Percentiles rank a stretch among this genome's conserved stretches.
Evolutionary conservation across 2,797 vertebrate genomes (phyloP).

Genomic region (Vespertilio murinus): DNA sequence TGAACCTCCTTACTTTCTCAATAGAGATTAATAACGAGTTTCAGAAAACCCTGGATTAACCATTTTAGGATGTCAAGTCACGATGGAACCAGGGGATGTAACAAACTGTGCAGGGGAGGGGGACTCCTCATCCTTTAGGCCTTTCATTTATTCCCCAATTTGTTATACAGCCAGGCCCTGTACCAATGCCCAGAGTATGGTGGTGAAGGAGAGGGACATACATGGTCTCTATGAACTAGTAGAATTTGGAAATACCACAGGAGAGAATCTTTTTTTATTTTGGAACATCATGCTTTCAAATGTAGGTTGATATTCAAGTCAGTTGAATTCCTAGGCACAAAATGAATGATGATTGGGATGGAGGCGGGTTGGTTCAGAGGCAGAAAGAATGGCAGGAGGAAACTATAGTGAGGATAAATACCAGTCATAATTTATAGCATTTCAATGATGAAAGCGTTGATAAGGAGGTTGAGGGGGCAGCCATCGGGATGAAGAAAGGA

Average conservation of each 20-base stretch:
- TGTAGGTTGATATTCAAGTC: neutral
- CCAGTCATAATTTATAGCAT: neutral
- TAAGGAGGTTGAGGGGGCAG: neutral
- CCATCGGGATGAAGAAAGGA: neutral
- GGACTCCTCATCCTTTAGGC: neutral
- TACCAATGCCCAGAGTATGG: neutral
- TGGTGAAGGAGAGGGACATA: neutral
- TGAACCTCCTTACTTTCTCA: neutral
- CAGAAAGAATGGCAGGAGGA: neutral
- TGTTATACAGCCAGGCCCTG: neutral
- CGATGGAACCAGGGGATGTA: neutral
- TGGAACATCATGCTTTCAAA: neutral
- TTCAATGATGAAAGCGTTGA: neutral
- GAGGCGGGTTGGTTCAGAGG: neutral
- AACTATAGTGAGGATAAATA: neutral
- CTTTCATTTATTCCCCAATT: neutral
- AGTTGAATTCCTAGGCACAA: neutral
- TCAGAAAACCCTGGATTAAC: neutral
- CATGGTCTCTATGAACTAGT: neutral
- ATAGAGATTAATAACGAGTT: neutral
- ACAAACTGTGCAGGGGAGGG: neutral
- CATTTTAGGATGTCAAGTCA: neutral
- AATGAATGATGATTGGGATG: neutral
- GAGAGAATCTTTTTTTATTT: neutral
- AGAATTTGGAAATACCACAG: neutral